Evolutionary conservation across 1,140 invertebrate genomes (phyloP).

Genomic region (Ridgeia piscesae): DNA sequence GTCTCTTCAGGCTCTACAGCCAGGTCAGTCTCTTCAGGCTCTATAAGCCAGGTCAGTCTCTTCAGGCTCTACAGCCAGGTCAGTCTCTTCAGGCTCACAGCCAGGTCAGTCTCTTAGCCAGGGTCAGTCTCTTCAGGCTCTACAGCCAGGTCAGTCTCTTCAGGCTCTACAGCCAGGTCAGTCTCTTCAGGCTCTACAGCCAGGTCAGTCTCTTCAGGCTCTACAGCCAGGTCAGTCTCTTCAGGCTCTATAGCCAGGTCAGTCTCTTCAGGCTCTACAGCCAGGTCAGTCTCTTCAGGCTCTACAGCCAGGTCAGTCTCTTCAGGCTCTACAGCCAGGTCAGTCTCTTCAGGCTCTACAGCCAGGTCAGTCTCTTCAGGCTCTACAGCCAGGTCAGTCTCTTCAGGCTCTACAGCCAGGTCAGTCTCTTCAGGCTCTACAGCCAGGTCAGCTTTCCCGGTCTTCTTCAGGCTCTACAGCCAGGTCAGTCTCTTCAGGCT

Average conservation of each 20-base stretch:
- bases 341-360: slow-evolving; percentile 38
- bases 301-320: slow-evolving; percentile 41
- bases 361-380: slow-evolving; percentile 41
- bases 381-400: slow-evolving; percentile 41
- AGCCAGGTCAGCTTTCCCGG: slow-evolving; percentile 45
- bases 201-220: slow-evolving; percentile 40
- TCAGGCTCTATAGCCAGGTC: too few relatives aligned
- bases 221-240: slow-evolving; percentile 44
- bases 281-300: slow-evolving; percentile 41
- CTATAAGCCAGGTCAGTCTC: too few relatives aligned
- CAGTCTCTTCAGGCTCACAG: slow-evolving; percentile 36
- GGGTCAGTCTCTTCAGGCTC: slow-evolving; percentile 36
- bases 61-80: slow-evolving; percentile 42
- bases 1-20: slow-evolving; percentile 38
- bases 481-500: too few relatives aligned
- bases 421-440: slow-evolving; percentile 39
- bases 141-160: slow-evolving; percentile 43
- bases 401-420: slow-evolving; percentile 41
- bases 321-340: slow-evolving; percentile 42
- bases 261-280: slow-evolving; percentile 37
- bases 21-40: too few relatives aligned
- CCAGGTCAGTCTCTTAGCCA: too few relatives aligned
- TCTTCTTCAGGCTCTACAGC: slow-evolving; percentile 38
- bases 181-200: slow-evolving; percentile 38
- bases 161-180: slow-evolving; percentile 41